phyloP scores from a whole-genome alignment of 2,888 invertebrate genomes.

The Eupelmus urozonus region DNA sequence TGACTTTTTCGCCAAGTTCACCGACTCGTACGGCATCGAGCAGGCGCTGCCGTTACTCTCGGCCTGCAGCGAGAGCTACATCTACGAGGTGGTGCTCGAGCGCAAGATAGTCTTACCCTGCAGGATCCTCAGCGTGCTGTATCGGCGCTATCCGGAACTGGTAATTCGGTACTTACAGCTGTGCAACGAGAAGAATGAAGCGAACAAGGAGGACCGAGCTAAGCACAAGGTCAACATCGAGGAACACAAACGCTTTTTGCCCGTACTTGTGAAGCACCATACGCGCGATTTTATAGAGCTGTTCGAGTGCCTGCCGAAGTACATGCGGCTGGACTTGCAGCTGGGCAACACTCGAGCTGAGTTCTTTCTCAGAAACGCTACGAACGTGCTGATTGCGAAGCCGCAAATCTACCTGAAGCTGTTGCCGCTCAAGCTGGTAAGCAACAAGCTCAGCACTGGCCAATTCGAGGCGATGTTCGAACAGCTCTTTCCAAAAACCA shows the following conservation, averaged over 20 bases:
- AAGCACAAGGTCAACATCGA: neutral
- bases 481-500: constrained; percentile 55
- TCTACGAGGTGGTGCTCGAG: constrained; percentile 59
- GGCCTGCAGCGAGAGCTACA: constrained; percentile 67
- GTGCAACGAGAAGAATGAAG: constrained; percentile 25
- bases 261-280: constrained; percentile 39
- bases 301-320: neutral
- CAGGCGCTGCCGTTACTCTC: constrained; percentile 66
- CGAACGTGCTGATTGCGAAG: constrained; percentile 11
- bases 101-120: constrained; percentile 61
- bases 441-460: constrained; percentile 50
- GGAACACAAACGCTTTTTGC: constrained; percentile 36
- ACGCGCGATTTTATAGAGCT: constrained; percentile 39
- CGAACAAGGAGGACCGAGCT: constrained; percentile 8
- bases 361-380: constrained; percentile 46
- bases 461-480: constrained; percentile 66
- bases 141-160: constrained; percentile 65
- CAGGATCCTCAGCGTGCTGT: constrained; percentile 56
- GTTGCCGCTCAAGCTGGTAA: constrained; percentile 64
- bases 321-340: neutral
- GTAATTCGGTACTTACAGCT: constrained; percentile 68
- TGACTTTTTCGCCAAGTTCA: constrained; percentile 65
- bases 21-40: constrained; percentile 61
- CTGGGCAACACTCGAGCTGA: constrained; percentile 35
- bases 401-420: constrained; percentile 6